A percentile compares a stretch with the other conserved stretches of the same genome.
Evolutionary conservation across 2,888 invertebrate genomes (phyloP).

Genomic region (Pyrrhia umbra): DNA sequence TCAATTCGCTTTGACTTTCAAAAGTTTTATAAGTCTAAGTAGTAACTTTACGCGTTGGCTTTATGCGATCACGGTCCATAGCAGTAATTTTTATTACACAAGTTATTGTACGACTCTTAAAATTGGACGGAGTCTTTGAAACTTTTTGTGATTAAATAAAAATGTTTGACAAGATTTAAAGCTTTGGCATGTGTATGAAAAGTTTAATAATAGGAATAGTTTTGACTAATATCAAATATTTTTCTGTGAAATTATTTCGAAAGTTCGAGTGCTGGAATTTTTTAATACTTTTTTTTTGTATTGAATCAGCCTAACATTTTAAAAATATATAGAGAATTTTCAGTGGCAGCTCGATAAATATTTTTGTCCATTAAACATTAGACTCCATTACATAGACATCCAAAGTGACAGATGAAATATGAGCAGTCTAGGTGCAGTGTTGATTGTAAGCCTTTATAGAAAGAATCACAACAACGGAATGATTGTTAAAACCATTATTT

Average conservation of each 20-base stretch:
- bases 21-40: conserved; percentile 19
- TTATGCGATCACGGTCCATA: conserved; percentile 17
- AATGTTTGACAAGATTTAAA: conserved; percentile 16
- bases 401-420: too few species aligned
- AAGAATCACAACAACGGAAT: too few species aligned
- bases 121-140: conserved; percentile 17
- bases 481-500: too few species aligned
- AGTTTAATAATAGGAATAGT: conserved; percentile 14
- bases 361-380: too few species aligned
- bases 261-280: background rate
- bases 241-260: background rate
- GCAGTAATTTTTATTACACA: conserved; percentile 12
- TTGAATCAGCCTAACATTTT: too few species aligned
- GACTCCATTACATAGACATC: too few species aligned
- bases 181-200: conserved; percentile 11
- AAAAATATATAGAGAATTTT: too few species aligned
- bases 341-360: too few species aligned
- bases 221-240: conserved; percentile 4
- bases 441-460: too few species aligned
- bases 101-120: conserved; percentile 28
- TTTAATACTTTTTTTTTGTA: background rate
- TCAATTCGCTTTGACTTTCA: background rate
- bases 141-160: conserved; percentile 32
- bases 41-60: conserved; percentile 10
- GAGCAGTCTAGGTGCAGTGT: too few species aligned